Base-by-base conservation (phyloP, 2,113 vertebrate genomes). In the Bujurquina vittata region DNA sequence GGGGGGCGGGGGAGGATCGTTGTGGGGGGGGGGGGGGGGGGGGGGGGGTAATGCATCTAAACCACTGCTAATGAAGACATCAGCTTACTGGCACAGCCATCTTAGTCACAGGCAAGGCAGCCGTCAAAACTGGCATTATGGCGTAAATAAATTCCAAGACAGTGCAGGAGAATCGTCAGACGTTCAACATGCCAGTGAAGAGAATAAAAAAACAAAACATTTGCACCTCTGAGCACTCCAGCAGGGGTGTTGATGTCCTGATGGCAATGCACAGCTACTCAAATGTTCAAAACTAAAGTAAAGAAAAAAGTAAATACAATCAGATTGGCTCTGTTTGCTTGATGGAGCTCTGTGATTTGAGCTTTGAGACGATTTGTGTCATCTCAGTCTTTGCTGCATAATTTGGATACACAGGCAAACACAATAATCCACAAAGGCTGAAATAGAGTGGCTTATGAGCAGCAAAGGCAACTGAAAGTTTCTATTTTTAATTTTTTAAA, bases 51-150 rank as follows among this genome's bases (percentile, higher is more conserved):
- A 37, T 37, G 35, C 35, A 37, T 37, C 79, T 73, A 84, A 92
- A 90, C 90, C 83, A 31, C 74, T 74, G 86, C 84, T 93, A 94
- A 95, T 94, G 93, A 94, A 94, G 90, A 91, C 81, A 83, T 91
- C 87, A 80, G 67, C 84, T 89, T 60, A 77, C 69, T 52, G 20
- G 69, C 87, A 56, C 20, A 57, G 79, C 80, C 77, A 59, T 81
- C 85, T 83, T 72, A 83, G 78, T 92, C 85, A 84, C 79, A 72
- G 77, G 29, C 35, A n/a, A 80, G 59, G 79, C 76, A 81, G 82
- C 79, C 31, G 37, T 90, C 93, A 87, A 77, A 87, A 85, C 56
- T 72, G 87, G 46, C 81, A 84, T 58, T 73, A 49, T 63, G 74
- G 83, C 59, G 6, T 77, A 83, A 83, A 89, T 82, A 31, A 79